Percentiles rank a stretch among this genome's conserved stretches.
Conservation (phyloP, 2,888 invertebrate genomes). For the Lycaena phlaeas region DNA sequence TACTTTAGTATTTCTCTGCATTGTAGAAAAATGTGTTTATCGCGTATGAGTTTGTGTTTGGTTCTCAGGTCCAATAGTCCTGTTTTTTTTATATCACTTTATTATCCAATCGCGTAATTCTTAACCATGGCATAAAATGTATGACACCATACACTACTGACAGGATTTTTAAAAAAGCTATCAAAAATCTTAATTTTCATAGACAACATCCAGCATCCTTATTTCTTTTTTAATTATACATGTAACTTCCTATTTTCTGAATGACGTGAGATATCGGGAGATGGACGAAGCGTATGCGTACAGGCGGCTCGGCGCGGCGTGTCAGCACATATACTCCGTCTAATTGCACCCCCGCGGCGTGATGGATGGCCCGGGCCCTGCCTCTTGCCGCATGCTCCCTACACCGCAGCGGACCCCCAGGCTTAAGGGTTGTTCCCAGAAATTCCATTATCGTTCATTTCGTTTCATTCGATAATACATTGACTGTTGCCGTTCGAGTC, state of each 20-base stretch:
- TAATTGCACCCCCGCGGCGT: conserved; percentile 53
- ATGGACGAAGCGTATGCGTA: conserved; percentile 24
- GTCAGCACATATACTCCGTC: conserved; percentile 65
- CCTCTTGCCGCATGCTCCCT: conserved; percentile 27
- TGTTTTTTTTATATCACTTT: too few relatives aligned
- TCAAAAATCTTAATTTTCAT: too few relatives aligned
- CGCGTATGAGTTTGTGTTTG: too few relatives aligned
- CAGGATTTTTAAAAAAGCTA: too few relatives aligned
- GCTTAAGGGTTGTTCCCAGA: conserved; percentile 67
- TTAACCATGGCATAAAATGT: too few relatives aligned
- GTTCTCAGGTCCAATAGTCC: too few relatives aligned
- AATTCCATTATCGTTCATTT: conserved; percentile 60
- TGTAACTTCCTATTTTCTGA: too few relatives aligned
- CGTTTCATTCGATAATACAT: conserved; percentile 47
- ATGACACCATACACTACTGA: too few relatives aligned
- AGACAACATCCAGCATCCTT: too few relatives aligned
- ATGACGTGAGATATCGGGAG: conserved; percentile 18
- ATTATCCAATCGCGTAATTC: too few relatives aligned
- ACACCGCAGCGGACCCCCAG: conserved; percentile 44
- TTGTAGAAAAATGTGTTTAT: too few relatives aligned
- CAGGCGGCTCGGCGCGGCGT: conserved; percentile 41
- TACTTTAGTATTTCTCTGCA: too few relatives aligned
- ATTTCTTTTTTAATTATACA: conserved; percentile 23
- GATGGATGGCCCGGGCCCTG: conserved; percentile 49
- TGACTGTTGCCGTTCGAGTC: conserved; percentile 28